These are phyloP conservation scores for Hyles lineata DNA, from an alignment of 2,888 invertebrate genomes.

Conservation along the genomic window DNA sequence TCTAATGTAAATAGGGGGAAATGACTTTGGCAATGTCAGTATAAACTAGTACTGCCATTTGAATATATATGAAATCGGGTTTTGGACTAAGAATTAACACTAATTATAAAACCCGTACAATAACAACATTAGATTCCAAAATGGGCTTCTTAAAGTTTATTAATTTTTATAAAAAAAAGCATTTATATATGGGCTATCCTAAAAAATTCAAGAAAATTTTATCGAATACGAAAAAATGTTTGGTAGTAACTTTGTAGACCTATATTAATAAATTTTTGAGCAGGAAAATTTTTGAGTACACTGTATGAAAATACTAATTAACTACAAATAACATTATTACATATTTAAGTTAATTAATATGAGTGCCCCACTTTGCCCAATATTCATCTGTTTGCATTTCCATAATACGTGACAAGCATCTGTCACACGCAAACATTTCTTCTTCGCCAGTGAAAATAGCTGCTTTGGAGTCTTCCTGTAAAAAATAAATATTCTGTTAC, in stretches of 20 bases:
- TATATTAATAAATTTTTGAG: not conserved
- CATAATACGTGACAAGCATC: constrained; percentile 95
- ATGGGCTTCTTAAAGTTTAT: too few relatives aligned
- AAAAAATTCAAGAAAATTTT: too few relatives aligned
- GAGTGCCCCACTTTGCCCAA: constrained; percentile 92
- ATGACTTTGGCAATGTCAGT: constrained; percentile 19
- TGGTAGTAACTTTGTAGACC: too few relatives aligned
- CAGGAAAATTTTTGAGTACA: not conserved
- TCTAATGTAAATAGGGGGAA: constrained; percentile 25
- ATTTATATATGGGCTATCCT: too few relatives aligned
- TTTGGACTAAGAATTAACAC: not conserved
- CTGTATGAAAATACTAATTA: not conserved
- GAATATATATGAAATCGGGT: not conserved
- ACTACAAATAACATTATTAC: not conserved
- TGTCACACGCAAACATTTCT: constrained; percentile 98
- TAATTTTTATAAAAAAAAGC: too few relatives aligned
- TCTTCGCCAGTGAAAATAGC: constrained; percentile 99
- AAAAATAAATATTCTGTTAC: constrained; percentile 38
- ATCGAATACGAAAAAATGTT: too few relatives aligned
- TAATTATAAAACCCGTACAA: too few relatives aligned
- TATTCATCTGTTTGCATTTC: constrained; percentile 99
- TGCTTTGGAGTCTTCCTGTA: constrained; percentile 90
- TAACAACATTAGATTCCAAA: too few relatives aligned
- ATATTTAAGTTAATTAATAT: constrained; percentile 43
- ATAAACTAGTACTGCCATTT: not conserved